Conservation (phyloP, 2,113 vertebrate genomes). For the Takifugu flavidus region DNA sequence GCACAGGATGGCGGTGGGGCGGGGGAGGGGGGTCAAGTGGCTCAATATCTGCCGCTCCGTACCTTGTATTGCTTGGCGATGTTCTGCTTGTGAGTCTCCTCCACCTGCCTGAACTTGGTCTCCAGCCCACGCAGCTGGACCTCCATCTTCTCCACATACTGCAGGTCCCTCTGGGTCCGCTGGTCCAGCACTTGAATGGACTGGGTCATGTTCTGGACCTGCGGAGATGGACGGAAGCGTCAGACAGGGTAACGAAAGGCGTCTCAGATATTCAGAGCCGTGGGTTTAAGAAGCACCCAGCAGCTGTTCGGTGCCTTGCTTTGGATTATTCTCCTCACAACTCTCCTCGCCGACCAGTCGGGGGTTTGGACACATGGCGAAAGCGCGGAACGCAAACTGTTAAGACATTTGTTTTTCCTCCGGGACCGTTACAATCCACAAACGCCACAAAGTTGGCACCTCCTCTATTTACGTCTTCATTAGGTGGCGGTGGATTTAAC, state of each 20-base stretch:
- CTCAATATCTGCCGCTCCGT: constrained; percentile 23
- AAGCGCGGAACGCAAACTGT: constrained; percentile 45
- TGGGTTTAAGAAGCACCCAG: constrained; percentile 1
- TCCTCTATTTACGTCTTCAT: constrained; percentile 4
- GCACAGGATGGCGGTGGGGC: constrained; percentile 12
- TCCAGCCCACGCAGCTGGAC: constrained; percentile 96
- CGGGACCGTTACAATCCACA: constrained; percentile 9
- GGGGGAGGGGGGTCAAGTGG: constrained; percentile 8
- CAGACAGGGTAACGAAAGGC: not conserved
- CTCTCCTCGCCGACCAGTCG: constrained; percentile 39
- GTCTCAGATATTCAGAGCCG: not conserved
- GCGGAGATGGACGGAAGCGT: constrained; percentile 13
- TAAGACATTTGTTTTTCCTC: constrained; percentile 41
- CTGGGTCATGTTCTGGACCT: constrained; percentile 99
- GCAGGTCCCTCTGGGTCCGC: constrained; percentile 93
- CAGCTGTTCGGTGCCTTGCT: constrained; percentile 43
- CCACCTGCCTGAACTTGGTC: constrained; percentile 95
- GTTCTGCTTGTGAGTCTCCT: constrained; percentile 97
- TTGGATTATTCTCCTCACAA: constrained; percentile 30
- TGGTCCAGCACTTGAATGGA: constrained; percentile 98
- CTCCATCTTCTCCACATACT: constrained; percentile 99
- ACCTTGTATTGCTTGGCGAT: constrained; percentile 99
- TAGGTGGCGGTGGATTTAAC: not conserved
- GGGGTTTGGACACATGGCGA: constrained; percentile 43
- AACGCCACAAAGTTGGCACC: constrained; percentile 10